These are phyloP conservation scores for Tiliqua scincoides DNA, from an alignment of 2,113 vertebrate species.

Conservation along the genomic window DNA sequence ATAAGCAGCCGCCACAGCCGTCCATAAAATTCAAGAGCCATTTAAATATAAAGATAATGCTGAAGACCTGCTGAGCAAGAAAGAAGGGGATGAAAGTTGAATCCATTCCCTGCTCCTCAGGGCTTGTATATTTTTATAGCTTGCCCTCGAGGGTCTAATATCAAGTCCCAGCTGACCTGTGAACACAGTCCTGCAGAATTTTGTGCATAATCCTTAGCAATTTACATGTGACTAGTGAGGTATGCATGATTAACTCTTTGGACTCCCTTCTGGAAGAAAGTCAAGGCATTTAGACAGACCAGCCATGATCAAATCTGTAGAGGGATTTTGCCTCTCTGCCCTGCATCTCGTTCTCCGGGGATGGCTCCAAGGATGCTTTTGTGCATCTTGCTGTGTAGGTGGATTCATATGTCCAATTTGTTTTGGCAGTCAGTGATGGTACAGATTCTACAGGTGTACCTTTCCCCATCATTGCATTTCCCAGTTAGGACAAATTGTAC, in stretches of 20 bases:
- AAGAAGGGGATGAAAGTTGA: not conserved
- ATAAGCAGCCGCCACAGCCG: not conserved
- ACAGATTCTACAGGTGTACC: not conserved
- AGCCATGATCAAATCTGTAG: too few relatives aligned
- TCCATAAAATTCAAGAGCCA: not conserved
- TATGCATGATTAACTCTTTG: not conserved
- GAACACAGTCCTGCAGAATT: not conserved
- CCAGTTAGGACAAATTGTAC: not conserved
- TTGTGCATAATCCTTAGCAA: not conserved
- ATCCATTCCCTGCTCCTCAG: not conserved
- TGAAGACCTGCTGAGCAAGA: not conserved
- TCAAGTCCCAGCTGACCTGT: not conserved
- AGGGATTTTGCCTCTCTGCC: not conserved
- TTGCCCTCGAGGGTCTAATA: not conserved
- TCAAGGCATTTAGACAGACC: not conserved
- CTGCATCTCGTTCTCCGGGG: not conserved
- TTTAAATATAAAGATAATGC: constrained; percentile 5
- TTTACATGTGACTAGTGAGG: not conserved
- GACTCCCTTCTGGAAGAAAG: not conserved
- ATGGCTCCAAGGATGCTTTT: not conserved
- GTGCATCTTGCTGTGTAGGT: not conserved
- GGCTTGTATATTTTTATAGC: not conserved
- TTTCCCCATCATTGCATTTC: too few relatives aligned
- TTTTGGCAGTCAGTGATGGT: not conserved
- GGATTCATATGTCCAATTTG: not conserved